Percentiles rank a stretch among this genome's conserved stretches.
Evolutionary conservation across 2,888 invertebrate genomes (phyloP).

Genomic region (Himalopsyche japonica): DNA sequence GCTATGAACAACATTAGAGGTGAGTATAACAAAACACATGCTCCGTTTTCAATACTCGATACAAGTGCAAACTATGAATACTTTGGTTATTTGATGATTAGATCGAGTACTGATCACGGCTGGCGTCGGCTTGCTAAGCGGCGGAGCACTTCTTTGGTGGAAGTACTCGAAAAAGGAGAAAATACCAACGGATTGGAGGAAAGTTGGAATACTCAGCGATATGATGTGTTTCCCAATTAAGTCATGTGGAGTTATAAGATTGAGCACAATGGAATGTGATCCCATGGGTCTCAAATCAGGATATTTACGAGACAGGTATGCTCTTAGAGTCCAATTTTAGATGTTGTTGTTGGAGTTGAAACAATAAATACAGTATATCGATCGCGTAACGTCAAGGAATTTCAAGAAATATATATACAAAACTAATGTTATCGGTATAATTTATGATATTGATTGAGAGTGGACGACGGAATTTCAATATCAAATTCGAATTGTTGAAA

Average conservation of each 20-base stretch:
- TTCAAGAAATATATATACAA: too few species aligned
- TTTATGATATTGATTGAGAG: too few species aligned
- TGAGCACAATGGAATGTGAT: conserved; percentile 58
- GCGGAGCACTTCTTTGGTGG: conserved; percentile 24
- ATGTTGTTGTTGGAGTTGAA: too few species aligned
- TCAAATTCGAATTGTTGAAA: too few species aligned
- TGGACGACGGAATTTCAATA: too few species aligned
- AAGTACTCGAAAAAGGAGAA: conserved; percentile 37
- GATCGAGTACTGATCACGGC: background rate
- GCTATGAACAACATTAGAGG: background rate
- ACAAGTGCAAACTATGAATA: background rate
- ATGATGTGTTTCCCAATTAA: conserved; percentile 64
- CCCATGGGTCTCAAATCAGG: conserved; percentile 59
- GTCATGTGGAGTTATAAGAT: conserved; percentile 59
- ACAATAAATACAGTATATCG: too few species aligned
- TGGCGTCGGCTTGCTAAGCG: conserved; percentile 16
- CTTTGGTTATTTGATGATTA: background rate
- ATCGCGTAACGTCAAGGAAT: too few species aligned
- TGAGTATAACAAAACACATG: background rate
- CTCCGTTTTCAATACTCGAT: background rate
- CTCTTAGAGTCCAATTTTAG: background rate
- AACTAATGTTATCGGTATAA: too few species aligned
- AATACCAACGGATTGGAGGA: conserved; percentile 59
- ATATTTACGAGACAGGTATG: conserved; percentile 60
- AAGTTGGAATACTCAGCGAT: conserved; percentile 61